Percentiles rank a stretch among this genome's conserved stretches.
These are phyloP conservation scores for Grantiella picta DNA, from an alignment of 2,113 vertebrate genomes.

Conservation along the genomic window DNA sequence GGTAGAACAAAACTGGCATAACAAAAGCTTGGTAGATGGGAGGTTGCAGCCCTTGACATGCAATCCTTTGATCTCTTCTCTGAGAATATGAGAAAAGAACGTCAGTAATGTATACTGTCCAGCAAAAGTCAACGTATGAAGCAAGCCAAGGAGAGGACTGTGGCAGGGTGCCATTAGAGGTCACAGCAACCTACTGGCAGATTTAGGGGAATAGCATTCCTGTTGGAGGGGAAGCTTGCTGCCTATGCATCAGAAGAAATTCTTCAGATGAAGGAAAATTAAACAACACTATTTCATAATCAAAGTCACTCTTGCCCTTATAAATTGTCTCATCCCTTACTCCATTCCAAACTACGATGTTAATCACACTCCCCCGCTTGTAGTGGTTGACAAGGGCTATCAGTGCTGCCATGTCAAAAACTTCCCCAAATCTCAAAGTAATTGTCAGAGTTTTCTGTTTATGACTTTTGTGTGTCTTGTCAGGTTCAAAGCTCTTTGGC, in stretches of 20 bases:
- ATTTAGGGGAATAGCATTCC: background rate
- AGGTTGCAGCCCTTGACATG: background rate
- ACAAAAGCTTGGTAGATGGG: background rate
- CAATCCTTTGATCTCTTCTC: conserved; percentile 12
- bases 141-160: conserved; percentile 4
- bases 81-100: background rate
- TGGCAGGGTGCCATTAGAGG: conserved; percentile 30
- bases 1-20: conserved; percentile 6
- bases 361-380: background rate
- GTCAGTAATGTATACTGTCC: background rate
- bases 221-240: background rate
- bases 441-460: background rate
- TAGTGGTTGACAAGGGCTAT: background rate
- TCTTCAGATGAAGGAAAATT: background rate
- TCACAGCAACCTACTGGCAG: conserved; percentile 16
- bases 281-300: background rate
- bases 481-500: background rate
- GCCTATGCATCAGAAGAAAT: background rate
- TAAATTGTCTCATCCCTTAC: background rate
- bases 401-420: background rate
- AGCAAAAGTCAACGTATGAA: background rate
- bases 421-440: background rate
- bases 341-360: background rate
- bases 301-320: background rate
- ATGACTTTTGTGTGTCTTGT: background rate